Conservation (phyloP, 2,888 invertebrate genomes). For the Drosophila pseudotakahashii region DNA sequence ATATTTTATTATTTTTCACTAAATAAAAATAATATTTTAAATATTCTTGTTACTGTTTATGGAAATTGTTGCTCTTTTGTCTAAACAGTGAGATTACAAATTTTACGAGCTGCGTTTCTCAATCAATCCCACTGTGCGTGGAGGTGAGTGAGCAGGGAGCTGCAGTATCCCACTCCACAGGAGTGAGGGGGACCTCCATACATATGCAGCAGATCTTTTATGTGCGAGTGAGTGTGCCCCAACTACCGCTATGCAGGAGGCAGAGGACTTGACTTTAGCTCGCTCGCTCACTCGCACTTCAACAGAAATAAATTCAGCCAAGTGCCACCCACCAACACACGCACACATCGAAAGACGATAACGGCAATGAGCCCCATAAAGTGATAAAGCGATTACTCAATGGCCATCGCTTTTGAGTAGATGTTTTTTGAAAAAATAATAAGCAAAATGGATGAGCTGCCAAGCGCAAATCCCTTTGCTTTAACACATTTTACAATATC, state of each 20-base stretch:
- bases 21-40: too few species aligned
- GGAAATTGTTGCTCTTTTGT: too few species aligned
- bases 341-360: slow-evolving; percentile 26
- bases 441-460: slow-evolving; percentile 26
- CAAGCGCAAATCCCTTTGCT: slow-evolving; percentile 5
- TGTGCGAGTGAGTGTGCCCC: slow-evolving; percentile 3
- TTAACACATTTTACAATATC: slow-evolving; percentile 44
- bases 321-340: slow-evolving; percentile 8
- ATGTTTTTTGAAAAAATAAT: slow-evolving; percentile 10
- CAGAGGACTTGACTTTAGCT: slow-evolving; percentile 16
- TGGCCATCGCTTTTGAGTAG: slow-evolving; percentile 18
- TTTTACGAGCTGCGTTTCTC: background rate
- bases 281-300: slow-evolving; percentile 15
- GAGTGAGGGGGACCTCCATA: slow-evolving; percentile 2
- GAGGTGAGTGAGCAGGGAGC: slow-evolving; percentile 6
- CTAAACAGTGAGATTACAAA: too few species aligned
- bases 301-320: slow-evolving; percentile 5
- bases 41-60: too few species aligned
- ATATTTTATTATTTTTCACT: too few species aligned
- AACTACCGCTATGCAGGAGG: slow-evolving; percentile 42
- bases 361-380: slow-evolving; percentile 28
- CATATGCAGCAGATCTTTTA: slow-evolving; percentile 2
- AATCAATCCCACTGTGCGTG: background rate
- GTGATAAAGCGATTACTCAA: slow-evolving; percentile 39
- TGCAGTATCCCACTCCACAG: background rate